Base-by-base conservation (phyloP, 2,797 vertebrate species). In the Tamandua tetradactyla region DNA sequence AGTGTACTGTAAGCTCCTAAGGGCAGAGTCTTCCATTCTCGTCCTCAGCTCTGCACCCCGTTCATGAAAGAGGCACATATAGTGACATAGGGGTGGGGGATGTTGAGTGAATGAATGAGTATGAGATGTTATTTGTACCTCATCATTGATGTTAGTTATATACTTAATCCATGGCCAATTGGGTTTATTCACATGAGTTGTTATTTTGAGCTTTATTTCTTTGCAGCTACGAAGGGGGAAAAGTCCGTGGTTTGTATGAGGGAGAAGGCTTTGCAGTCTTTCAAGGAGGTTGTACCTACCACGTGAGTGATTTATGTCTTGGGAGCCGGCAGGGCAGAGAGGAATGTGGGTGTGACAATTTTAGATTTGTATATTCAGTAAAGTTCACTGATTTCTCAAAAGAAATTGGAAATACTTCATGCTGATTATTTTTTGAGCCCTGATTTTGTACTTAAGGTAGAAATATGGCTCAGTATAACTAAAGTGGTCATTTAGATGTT, bases 181-280 rank as follows among this genome's bases (percentile, higher is more conserved):
- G 18, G 12, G 27, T 71, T 87, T 93, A 0, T 32, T 86, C 10
- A 1, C 4, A 37, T n/a, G 47, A 76, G 55, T 89, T 69, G 42
- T 96, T 37, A 96, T 47, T 71, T 84, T 94, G 76, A n/a, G 5
- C 95, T 96, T 95, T 37, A 52, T 96, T 96, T 96, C 89, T 89
- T 97, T 92, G 75, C 97, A 99, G 99, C 66, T 99, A 99, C 49
- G 98, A 99, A 96, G 99, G 99, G 32, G 98, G 98, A 76, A 98
- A 95, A 35, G 93, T 96, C 62, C 96, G 64, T 5, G 98, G 98
- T 0, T 95, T 98, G 47, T 98, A 98, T 93, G 98, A 99, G 42
- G 99, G 99, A 18, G 97, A 99, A 98, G 99, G 99, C 57, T 97
- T 98, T 11, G 99, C 98, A 0, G 95, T 88, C 97, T 99, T 99